A percentile compares a stretch with the other conserved stretches of the same genome.
Conservation (phyloP, 1,140 invertebrate species). For the Dolichoris vasculosae region DNA sequence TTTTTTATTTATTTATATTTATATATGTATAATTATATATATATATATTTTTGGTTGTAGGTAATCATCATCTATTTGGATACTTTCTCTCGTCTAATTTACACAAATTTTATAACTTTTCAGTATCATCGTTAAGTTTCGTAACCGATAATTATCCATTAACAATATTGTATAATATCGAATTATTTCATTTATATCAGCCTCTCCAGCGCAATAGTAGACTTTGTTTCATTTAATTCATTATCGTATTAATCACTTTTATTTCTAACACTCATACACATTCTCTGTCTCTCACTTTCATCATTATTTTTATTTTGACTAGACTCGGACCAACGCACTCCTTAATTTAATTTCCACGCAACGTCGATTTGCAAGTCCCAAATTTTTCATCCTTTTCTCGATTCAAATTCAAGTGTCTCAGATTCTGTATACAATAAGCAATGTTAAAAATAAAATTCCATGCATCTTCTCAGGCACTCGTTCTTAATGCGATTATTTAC, state of each 20-base stretch:
- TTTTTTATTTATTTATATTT: conserved; percentile 52
- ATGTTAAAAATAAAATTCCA: conserved; percentile 70
- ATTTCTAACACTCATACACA: conserved; percentile 22
- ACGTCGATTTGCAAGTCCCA: neutral
- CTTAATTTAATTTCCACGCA: neutral
- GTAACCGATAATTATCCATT: conserved; percentile 56
- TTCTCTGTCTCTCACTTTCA: conserved; percentile 41
- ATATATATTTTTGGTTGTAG: conserved; percentile 60
- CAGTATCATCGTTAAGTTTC: conserved; percentile 60
- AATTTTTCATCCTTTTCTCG: conserved; percentile 18
- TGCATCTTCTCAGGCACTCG: conserved; percentile 24
- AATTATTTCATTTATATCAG: conserved; percentile 50
- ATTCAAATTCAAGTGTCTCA: conserved; percentile 20
- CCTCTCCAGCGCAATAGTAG: conserved; percentile 46
- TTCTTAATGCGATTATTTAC: neutral
- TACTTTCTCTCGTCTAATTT: conserved; percentile 72
- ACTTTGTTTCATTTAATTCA: conserved; percentile 29
- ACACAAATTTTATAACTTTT: conserved; percentile 63
- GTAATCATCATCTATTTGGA: conserved; percentile 62
- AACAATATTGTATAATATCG: conserved; percentile 58
- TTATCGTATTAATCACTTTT: conserved; percentile 16
- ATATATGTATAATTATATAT: conserved; percentile 55
- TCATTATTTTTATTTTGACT: conserved; percentile 35
- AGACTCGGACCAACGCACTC: conserved; percentile 21
- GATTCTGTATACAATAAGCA: conserved; percentile 58